Evolutionary conservation across 1,140 invertebrate genomes (phyloP).

Genomic region (Zaprionus vittiger): DNA sequence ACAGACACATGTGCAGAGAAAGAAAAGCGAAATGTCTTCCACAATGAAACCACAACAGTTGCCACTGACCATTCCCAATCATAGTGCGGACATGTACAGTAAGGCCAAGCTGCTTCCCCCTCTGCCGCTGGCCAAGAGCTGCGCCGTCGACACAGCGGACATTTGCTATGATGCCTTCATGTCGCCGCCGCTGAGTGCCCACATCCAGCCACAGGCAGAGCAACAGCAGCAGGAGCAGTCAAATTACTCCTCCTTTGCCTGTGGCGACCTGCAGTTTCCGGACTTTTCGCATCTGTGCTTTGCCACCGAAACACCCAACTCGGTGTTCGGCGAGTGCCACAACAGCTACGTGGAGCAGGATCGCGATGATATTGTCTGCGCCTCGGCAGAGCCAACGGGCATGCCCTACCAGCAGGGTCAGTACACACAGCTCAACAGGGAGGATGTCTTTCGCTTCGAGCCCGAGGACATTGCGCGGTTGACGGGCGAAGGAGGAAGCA

Average conservation of each 20-base stretch:
- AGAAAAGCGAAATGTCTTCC: conserved; percentile 60
- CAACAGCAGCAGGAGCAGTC: conserved; percentile 16
- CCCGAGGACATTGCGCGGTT: conserved; percentile 81
- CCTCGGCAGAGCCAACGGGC: conserved; percentile 38
- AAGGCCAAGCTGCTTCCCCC: conserved; percentile 19
- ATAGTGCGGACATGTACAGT: conserved; percentile 48
- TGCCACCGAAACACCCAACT: conserved; percentile 77
- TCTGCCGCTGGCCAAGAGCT: conserved; percentile 36
- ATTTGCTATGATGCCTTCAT: conserved; percentile 64
- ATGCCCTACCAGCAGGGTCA: conserved; percentile 71
- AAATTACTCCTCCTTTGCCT: conserved; percentile 31
- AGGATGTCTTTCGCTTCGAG: conserved; percentile 83
- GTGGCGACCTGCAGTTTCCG: conserved; percentile 66
- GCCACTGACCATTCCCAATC: conserved; percentile 54
- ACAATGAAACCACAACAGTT: conserved; percentile 62
- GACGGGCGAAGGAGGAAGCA: conserved; percentile 36
- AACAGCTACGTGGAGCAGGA: conserved; percentile 57
- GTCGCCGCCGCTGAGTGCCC: conserved; percentile 75
- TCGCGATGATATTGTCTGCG: conserved; percentile 68
- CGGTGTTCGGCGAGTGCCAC: conserved; percentile 69
- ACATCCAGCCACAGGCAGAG: conserved; percentile 17
- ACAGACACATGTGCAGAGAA: conserved; percentile 13
- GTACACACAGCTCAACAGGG: conserved; percentile 69
- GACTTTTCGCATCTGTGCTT: conserved; percentile 76
- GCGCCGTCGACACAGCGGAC: not conserved